Evolutionary conservation across 2,797 vertebrate species (phyloP).

Genomic region (Anniella stebbinsi): DNA sequence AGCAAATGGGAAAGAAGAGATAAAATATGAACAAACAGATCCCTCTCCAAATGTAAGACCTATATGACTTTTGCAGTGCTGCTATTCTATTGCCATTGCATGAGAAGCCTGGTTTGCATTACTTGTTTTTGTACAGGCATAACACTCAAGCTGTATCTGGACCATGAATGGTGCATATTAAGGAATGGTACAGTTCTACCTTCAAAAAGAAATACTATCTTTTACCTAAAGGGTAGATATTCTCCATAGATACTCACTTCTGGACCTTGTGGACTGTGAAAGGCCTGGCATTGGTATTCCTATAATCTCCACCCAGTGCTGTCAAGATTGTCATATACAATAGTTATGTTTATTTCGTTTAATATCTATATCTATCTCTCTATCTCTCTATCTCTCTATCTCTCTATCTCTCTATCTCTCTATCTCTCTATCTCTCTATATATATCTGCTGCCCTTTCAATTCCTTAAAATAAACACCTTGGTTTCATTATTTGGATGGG

Average conservation of each 20-base stretch:
- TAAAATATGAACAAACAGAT: slow-evolving; percentile 86
- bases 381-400: no score
- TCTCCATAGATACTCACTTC: slow-evolving; percentile 46
- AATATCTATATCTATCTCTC: no score
- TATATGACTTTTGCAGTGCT: slow-evolving; percentile 33
- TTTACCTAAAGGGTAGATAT: slow-evolving; percentile 50
- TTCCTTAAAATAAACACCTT: background rate
- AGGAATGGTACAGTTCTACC: slow-evolving; percentile 33
- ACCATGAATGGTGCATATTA: slow-evolving; percentile 23
- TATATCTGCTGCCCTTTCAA: background rate
- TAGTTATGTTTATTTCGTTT: background rate
- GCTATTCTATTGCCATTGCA: slow-evolving; percentile 35
- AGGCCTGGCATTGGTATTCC: background rate
- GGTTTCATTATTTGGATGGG: background rate
- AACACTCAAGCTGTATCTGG: slow-evolving; percentile 52
- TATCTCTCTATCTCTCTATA: no score
- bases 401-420: no score
- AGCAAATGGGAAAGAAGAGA: slow-evolving; percentile 89
- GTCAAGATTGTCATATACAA: background rate
- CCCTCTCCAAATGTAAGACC: slow-evolving; percentile 93
- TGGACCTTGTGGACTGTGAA: slow-evolving; percentile 34
- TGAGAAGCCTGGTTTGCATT: slow-evolving; percentile 53
- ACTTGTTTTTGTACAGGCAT: slow-evolving; percentile 48
- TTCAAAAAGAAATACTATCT: slow-evolving; percentile 31
- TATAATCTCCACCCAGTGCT: background rate